These are phyloP conservation scores for Haliclona indistincta DNA, from an alignment of 37 sponge, comb jelly and placozoan genomes.

Conservation along the genomic window DNA sequence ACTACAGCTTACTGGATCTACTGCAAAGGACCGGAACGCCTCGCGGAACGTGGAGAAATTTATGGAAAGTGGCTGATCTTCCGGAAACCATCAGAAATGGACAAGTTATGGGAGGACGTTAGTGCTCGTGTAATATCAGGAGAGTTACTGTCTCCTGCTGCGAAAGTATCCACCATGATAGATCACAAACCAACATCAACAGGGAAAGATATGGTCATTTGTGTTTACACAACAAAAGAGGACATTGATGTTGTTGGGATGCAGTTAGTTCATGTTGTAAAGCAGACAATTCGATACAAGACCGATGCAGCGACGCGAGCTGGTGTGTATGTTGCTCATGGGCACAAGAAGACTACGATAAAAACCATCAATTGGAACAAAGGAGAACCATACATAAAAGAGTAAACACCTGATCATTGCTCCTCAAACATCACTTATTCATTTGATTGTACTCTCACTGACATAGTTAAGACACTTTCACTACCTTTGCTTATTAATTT, in stretches of 20 bases:
- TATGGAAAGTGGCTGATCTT: slow-evolving; percentile 63
- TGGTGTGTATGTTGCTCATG: slow-evolving; percentile 37
- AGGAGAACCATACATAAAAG: slow-evolving; percentile 47
- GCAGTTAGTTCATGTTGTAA: slow-evolving; percentile 44
- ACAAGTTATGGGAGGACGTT: slow-evolving; percentile 30
- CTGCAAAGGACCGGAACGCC: background rate
- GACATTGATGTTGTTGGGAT: slow-evolving; percentile 58
- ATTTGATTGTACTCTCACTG: too few species aligned
- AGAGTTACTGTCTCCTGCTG: slow-evolving; percentile 9
- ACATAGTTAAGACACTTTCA: too few species aligned
- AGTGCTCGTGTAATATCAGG: slow-evolving; percentile 6
- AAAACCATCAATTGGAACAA: slow-evolving; percentile 65
- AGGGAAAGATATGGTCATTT: slow-evolving; percentile 25
- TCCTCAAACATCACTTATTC: too few species aligned
- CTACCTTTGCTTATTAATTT: too few species aligned
- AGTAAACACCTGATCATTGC: too few species aligned
- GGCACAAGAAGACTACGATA: slow-evolving; percentile 5
- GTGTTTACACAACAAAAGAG: slow-evolving; percentile 55
- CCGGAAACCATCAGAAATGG: background rate
- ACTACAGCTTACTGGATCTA: slow-evolving; percentile 18
- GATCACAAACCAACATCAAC: slow-evolving; percentile 25
- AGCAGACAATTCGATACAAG: slow-evolving; percentile 55
- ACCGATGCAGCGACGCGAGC: slow-evolving; percentile 54
- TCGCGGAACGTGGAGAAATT: slow-evolving; percentile 7
- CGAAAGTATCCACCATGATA: slow-evolving; percentile 41